phyloP scores from a whole-genome alignment of 2,888 invertebrate genomes.

The Choreutis nemorana region DNA sequence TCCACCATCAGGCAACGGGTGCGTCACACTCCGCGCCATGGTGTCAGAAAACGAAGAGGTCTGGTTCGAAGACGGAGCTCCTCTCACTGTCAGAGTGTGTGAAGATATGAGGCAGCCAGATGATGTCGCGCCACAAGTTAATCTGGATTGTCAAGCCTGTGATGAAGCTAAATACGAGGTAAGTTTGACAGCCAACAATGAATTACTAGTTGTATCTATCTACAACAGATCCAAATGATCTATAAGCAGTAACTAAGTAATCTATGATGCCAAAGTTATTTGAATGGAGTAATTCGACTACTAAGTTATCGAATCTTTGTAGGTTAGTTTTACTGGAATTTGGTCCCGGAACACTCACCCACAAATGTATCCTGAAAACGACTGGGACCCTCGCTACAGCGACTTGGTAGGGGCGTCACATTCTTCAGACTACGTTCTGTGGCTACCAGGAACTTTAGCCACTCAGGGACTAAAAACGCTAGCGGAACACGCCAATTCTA shows the following conservation, averaged over 20 bases:
- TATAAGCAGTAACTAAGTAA: no score
- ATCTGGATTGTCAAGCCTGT: slow-evolving; percentile 41
- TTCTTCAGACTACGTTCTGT: slow-evolving; percentile 31
- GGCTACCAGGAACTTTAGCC: slow-evolving; percentile 42
- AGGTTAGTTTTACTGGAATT: slow-evolving; percentile 45
- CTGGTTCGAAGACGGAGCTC: slow-evolving; percentile 49
- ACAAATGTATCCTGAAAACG: slow-evolving; percentile 42
- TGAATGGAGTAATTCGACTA: no score
- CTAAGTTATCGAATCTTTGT: slow-evolving; percentile 3
- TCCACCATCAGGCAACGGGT: slow-evolving; percentile 42
- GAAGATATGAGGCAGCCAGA: slow-evolving; percentile 51
- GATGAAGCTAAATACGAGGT: slow-evolving; percentile 59
- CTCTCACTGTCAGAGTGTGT: slow-evolving; percentile 35
- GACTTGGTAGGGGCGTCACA: slow-evolving; percentile 51
- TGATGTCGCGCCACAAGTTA: slow-evolving; percentile 39
- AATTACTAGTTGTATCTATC: no score
- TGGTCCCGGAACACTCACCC: slow-evolving; percentile 56
- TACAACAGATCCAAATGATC: no score
- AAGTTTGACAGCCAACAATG: no score
- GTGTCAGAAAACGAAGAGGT: slow-evolving; percentile 41
- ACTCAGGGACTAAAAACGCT: slow-evolving; percentile 37
- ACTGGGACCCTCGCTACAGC: slow-evolving; percentile 46
- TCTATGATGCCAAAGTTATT: no score
- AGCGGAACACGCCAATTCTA: slow-evolving; percentile 47
- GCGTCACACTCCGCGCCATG: slow-evolving; percentile 48